phyloP scores from a whole-genome alignment of 2,113 vertebrate species.

The Cavia porcellus region DNA sequence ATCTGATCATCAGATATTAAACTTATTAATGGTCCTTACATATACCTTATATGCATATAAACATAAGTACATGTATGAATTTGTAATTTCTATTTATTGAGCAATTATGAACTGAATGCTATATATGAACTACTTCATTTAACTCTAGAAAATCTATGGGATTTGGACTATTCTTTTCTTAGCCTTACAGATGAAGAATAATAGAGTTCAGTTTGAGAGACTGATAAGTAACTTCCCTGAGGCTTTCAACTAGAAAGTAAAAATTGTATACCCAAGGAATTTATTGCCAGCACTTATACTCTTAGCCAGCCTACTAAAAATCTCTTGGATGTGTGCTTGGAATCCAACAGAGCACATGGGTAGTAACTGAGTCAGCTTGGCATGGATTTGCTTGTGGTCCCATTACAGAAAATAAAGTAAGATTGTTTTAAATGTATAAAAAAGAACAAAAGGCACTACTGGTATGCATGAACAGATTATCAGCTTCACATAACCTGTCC shows the following conservation, averaged over 20 bases:
- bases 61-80: neutral
- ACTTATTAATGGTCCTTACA: neutral
- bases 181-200: neutral
- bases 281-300: neutral
- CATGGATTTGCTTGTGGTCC: neutral
- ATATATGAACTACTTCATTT: neutral
- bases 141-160: neutral
- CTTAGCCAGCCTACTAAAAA: neutral
- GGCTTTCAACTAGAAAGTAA: neutral
- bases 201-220: neutral
- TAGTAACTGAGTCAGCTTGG: neutral
- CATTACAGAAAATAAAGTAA: neutral
- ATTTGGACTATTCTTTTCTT: neutral
- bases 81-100: neutral
- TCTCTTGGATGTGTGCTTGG: neutral
- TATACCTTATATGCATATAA: neutral
- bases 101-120: neutral
- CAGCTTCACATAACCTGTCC: neutral
- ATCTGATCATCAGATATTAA: neutral
- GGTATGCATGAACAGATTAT: neutral
- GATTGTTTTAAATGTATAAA: neutral
- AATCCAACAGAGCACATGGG: neutral
- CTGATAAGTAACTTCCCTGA: neutral
- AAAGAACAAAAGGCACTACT: neutral
- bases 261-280: neutral